Evolutionary conservation across 2,797 vertebrate genomes (phyloP).

Genomic region (Microctenopoma steveboyesi): DNA sequence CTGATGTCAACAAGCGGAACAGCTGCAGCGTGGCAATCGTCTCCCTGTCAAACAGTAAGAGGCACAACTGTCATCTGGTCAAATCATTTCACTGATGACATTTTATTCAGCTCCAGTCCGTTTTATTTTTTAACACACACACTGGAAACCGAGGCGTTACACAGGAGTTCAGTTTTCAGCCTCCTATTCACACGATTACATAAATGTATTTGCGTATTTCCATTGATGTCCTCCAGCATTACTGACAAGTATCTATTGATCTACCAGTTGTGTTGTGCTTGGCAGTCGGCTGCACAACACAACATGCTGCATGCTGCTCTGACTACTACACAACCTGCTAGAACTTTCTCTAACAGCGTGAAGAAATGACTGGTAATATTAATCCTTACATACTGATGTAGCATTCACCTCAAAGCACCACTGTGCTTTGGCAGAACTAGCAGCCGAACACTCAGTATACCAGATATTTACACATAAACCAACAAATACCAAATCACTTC

Average conservation of each 20-base stretch:
- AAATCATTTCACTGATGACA: constrained; percentile 13
- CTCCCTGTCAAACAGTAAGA: constrained; percentile 39
- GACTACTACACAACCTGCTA: constrained; percentile 20
- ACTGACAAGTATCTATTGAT: constrained; percentile 70
- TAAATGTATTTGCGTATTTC: constrained; percentile 72
- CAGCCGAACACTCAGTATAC: no score
- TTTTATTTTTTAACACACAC: background rate
- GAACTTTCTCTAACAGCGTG: constrained; percentile 33
- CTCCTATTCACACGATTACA: constrained; percentile 65
- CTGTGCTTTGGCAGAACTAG: no score
- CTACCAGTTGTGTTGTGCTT: constrained; percentile 55
- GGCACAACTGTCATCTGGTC: constrained; percentile 23
- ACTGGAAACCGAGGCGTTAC: background rate
- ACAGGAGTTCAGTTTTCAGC: constrained; percentile 8
- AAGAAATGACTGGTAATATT: background rate
- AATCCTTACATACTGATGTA: no score
- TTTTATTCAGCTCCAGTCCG: background rate
- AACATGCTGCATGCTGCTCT: constrained; percentile 29
- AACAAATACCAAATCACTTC: no score
- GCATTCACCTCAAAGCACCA: no score
- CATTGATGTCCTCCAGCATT: constrained; percentile 70
- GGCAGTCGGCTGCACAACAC: constrained; percentile 46
- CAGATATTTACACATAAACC: no score
- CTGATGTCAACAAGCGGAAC: constrained; percentile 63
- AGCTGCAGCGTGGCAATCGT: constrained; percentile 63